Conservation (phyloP, 2,888 invertebrate genomes). For the Pandemis corylana region DNA sequence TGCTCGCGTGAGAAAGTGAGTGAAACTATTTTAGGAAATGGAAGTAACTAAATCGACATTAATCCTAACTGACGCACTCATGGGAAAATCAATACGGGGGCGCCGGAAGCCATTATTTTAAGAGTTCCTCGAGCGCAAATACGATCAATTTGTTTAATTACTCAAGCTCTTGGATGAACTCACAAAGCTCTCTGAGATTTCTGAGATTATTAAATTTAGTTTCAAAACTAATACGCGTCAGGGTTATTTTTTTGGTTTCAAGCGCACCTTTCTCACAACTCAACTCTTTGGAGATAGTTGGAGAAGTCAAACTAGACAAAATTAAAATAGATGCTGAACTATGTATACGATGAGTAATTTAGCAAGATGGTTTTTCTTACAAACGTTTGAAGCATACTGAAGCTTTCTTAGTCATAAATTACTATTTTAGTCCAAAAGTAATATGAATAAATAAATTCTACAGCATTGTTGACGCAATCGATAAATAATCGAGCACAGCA, state of each 20-base stretch:
- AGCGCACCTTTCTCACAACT: neutral
- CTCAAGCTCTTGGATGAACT: neutral
- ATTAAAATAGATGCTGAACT: no score
- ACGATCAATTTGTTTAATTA: neutral
- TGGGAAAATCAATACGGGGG: slow-evolving; percentile 36
- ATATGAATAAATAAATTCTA: no score
- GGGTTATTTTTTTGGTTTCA: neutral
- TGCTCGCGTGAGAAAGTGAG: slow-evolving; percentile 43
- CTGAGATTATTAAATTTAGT: neutral
- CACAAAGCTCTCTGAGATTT: neutral
- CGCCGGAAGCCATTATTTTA: slow-evolving; percentile 37
- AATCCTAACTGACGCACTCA: slow-evolving; percentile 31
- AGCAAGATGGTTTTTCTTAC: no score
- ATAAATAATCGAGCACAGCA: slow-evolving; percentile 48
- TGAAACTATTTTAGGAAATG: slow-evolving; percentile 37
- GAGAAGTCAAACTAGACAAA: no score
- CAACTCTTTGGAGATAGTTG: neutral
- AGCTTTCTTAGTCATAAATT: no score
- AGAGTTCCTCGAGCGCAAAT: slow-evolving; percentile 14
- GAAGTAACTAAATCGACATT: slow-evolving; percentile 30
- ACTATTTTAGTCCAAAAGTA: no score
- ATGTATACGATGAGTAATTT: no score
- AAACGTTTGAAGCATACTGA: no score
- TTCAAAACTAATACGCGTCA: neutral
- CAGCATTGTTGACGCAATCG: slow-evolving; percentile 44